phyloP scores from a whole-genome alignment of 1,140 invertebrate genomes.

The Drosophila tropicalis region DNA sequence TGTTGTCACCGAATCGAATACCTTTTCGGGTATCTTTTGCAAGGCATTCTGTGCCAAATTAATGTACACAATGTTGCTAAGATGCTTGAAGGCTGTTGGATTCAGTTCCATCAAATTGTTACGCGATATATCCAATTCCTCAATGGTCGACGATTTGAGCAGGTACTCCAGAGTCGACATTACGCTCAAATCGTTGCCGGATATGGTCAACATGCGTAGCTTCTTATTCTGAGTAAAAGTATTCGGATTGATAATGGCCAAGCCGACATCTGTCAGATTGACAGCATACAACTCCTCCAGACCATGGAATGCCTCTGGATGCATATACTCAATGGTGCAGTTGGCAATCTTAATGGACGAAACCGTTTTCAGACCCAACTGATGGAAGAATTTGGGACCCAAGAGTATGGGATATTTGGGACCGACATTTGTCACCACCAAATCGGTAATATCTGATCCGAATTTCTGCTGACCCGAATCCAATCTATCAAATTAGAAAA shows the following conservation, averaged over 20 bases:
- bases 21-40: constrained; percentile 85
- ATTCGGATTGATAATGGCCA: constrained; percentile 86
- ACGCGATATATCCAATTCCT: constrained; percentile 87
- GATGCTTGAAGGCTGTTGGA: constrained; percentile 85
- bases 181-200: constrained; percentile 86
- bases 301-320: constrained; percentile 87
- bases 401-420: constrained; percentile 84
- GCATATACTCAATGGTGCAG: constrained; percentile 84
- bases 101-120: constrained; percentile 86
- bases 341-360: constrained; percentile 86
- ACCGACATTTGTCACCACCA: constrained; percentile 85
- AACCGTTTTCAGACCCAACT: constrained; percentile 85
- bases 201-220: constrained; percentile 87
- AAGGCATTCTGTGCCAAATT: constrained; percentile 87
- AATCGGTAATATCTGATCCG: constrained; percentile 85
- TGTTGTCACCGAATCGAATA: constrained; percentile 85
- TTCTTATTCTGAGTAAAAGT: constrained; percentile 87
- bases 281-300: constrained; percentile 87
- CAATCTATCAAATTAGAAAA: constrained; percentile 65
- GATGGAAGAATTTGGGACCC: constrained; percentile 85
- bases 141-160: constrained; percentile 85
- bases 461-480: constrained; percentile 86
- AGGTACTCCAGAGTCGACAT: constrained; percentile 74
- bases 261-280: constrained; percentile 87
- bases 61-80: constrained; percentile 86